These are phyloP conservation scores for Gortyna flavago DNA, from an alignment of 2,888 invertebrate species.

Conservation along the genomic window DNA sequence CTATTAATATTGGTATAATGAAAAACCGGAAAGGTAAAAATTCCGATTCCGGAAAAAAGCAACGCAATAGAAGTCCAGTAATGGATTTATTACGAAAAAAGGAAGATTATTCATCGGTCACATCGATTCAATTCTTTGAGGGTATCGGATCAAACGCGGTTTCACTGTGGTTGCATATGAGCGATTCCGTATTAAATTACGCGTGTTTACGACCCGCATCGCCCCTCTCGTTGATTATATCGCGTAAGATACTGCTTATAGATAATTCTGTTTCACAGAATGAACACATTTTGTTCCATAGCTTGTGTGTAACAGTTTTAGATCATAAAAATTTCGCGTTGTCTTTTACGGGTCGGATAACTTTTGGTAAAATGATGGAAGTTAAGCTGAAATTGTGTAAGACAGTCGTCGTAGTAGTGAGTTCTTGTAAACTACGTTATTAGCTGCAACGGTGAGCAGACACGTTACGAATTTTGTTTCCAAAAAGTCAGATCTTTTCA, in stretches of 20 bases:
- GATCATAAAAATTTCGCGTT: slow-evolving; percentile 40
- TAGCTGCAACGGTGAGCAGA: background rate
- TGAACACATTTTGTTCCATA: slow-evolving; percentile 12
- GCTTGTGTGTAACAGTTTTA: slow-evolving; percentile 1
- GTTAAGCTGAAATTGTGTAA: slow-evolving; percentile 23
- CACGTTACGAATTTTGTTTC: background rate
- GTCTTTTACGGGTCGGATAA: slow-evolving; percentile 16
- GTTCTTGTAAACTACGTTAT: background rate
- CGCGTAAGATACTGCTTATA: slow-evolving; percentile 28
- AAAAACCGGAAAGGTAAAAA: slow-evolving; percentile 28
- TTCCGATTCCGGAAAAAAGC: slow-evolving; percentile 17
- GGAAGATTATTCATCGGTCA: slow-evolving; percentile 32
- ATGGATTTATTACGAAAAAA: slow-evolving; percentile 33
- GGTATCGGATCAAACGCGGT: slow-evolving; percentile 49
- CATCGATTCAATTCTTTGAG: slow-evolving; percentile 40
- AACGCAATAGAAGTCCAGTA: slow-evolving; percentile 6
- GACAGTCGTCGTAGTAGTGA: background rate
- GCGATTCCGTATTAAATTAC: slow-evolving; percentile 42
- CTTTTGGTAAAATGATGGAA: slow-evolving; percentile 20
- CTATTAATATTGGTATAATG: slow-evolving; percentile 27
- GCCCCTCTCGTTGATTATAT: slow-evolving; percentile 48
- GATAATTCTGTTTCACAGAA: slow-evolving; percentile 27
- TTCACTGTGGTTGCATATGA: slow-evolving; percentile 49
- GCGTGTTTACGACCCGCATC: slow-evolving; percentile 40
- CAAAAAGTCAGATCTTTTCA: background rate